phyloP scores from a whole-genome alignment of 2,888 invertebrate species.

The Acronicta alni region DNA sequence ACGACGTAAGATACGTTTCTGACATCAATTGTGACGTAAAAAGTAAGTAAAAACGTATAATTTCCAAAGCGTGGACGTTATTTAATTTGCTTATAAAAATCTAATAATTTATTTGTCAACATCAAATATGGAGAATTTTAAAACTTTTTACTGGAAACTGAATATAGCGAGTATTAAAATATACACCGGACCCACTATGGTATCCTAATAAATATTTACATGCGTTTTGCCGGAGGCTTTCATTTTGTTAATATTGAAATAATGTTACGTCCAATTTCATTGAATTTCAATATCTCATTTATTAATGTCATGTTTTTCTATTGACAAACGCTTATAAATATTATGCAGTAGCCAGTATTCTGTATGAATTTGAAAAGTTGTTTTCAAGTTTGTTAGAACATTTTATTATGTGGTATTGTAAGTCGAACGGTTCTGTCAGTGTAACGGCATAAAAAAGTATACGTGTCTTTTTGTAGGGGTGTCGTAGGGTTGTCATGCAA shows the following conservation, averaged over 20 bases:
- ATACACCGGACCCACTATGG: conserved; percentile 31
- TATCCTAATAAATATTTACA: conserved; percentile 47
- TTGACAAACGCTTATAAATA: conserved; percentile 41
- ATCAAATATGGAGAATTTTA: conserved; percentile 22
- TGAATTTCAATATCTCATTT: conserved; percentile 27
- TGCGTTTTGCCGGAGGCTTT: conserved; percentile 18
- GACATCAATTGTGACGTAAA: neutral
- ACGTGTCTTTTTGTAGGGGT: conserved; percentile 61
- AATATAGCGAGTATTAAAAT: conserved; percentile 28
- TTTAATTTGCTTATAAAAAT: conserved; percentile 21
- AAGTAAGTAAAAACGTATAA: conserved; percentile 9
- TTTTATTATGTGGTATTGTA: neutral
- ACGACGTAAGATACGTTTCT: neutral
- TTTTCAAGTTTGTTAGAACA: conserved; percentile 19
- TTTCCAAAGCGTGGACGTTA: neutral
- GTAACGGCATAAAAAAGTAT: conserved; percentile 27
- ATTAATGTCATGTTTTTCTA: conserved; percentile 16
- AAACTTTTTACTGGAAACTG: conserved; percentile 34
- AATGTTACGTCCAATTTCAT: conserved; percentile 30
- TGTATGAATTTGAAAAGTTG: conserved; percentile 13
- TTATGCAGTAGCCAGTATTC: conserved; percentile 16
- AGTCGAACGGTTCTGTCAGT: conserved; percentile 9
- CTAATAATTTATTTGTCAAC: conserved; percentile 14
- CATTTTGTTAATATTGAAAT: conserved; percentile 34
- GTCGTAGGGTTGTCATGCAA: conserved; percentile 72